Evolutionary conservation across 2,888 invertebrate species (phyloP).

Genomic region (Helleia helle): DNA sequence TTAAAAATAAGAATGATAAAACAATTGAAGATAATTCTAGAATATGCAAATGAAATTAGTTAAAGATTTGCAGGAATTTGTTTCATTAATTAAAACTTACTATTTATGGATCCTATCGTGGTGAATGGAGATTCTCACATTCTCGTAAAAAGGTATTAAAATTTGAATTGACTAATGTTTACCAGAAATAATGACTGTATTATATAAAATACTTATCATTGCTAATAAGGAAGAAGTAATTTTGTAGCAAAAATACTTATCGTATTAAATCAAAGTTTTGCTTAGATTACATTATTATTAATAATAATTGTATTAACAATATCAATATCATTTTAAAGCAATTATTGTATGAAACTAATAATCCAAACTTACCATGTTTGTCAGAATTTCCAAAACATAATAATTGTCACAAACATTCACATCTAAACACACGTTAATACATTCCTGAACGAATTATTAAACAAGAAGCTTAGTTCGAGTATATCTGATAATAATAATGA

Average conservation of each 20-base stretch:
- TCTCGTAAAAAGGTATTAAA: too few relatives aligned
- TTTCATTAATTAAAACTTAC: too few relatives aligned
- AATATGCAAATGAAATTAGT: too few relatives aligned
- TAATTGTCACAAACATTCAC: constrained; percentile 13
- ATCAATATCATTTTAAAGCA: too few relatives aligned
- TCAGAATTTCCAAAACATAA: constrained; percentile 11
- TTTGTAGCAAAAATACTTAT: neutral
- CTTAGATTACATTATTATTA: neutral
- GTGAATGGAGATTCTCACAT: too few relatives aligned
- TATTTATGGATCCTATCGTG: too few relatives aligned
- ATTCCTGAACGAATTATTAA: constrained; percentile 12
- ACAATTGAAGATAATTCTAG: too few relatives aligned
- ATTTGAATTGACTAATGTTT: too few relatives aligned
- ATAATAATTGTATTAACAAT: neutral
- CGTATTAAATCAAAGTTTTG: neutral
- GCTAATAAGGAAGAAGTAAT: constrained; percentile 1
- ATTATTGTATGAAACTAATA: neutral
- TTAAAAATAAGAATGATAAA: too few relatives aligned
- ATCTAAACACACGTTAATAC: constrained; percentile 11
- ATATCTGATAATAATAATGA: constrained; percentile 17
- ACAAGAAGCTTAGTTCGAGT: constrained; percentile 12
- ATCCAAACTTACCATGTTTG: constrained; percentile 4
- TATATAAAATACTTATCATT: neutral
- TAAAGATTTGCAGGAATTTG: too few relatives aligned
- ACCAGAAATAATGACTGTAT: too few relatives aligned